Percentiles rank a stretch among this genome's conserved stretches.
These are phyloP conservation scores for Eulemur rufifrons DNA, from an alignment of 2,113 vertebrate genomes.

Conservation along the genomic window DNA sequence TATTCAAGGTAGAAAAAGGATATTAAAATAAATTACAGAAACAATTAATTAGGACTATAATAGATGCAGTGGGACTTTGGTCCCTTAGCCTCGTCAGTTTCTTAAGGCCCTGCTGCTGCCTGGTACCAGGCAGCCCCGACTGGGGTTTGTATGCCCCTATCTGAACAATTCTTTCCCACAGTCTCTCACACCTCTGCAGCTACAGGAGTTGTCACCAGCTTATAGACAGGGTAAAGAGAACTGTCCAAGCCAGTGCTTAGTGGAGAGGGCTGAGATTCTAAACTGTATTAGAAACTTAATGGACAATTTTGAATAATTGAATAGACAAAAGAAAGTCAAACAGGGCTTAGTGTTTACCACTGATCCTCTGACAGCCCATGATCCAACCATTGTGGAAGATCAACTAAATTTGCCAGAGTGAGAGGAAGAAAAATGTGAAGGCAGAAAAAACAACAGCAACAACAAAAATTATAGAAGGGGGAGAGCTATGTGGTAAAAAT, in stretches of 20 bases:
- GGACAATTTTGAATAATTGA: neutral
- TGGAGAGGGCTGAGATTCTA: neutral
- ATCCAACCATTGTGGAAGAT: neutral
- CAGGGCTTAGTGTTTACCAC: neutral
- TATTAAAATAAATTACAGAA: neutral
- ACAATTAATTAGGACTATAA: neutral
- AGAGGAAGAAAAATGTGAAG: neutral
- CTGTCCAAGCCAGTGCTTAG: neutral
- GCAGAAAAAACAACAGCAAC: neutral
- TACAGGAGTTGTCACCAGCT: neutral
- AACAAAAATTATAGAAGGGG: neutral
- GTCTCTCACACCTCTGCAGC: neutral
- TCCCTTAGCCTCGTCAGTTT: neutral
- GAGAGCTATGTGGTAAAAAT: neutral
- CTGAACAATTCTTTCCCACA: neutral
- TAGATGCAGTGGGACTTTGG: neutral
- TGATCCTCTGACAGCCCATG: neutral
- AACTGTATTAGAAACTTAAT: neutral
- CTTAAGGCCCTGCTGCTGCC: neutral
- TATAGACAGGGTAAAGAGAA: neutral
- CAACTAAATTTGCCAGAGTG: neutral
- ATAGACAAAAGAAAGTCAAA: neutral
- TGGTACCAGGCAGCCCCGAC: neutral
- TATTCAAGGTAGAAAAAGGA: neutral
- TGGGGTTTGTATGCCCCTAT: neutral